Evolutionary conservation across 2,113 vertebrate genomes (phyloP).

Genomic region (Oxyruncus cristatus): DNA sequence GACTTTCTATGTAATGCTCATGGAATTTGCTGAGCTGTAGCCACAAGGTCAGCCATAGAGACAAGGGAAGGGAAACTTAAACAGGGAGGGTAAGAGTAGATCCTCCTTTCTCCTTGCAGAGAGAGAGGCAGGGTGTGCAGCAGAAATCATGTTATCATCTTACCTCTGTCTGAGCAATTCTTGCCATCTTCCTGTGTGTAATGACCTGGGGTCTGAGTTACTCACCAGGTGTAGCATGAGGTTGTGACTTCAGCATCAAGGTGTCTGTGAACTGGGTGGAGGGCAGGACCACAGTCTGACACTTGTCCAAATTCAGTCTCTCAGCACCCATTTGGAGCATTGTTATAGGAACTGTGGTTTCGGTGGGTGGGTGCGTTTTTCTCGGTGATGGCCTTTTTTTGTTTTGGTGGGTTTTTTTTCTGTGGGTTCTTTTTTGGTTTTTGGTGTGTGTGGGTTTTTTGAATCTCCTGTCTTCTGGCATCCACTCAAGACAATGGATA

Average conservation of each 20-base stretch:
- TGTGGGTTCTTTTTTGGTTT: not conserved
- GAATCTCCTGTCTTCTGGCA: not conserved
- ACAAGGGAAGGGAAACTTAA: not conserved
- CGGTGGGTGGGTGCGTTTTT: not conserved
- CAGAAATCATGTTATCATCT: not conserved
- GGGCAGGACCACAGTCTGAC: not conserved
- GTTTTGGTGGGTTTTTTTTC: not conserved
- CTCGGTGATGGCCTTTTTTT: not conserved
- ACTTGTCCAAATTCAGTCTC: not conserved
- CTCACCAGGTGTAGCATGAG: not conserved
- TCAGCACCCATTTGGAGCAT: not conserved
- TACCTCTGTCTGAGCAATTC: fast-evolving
- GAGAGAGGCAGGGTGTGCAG: not conserved
- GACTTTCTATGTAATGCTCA: not conserved
- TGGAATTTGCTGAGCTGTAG: not conserved
- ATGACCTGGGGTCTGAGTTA: not conserved
- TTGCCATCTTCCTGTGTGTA: not conserved
- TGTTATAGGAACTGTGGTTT: not conserved
- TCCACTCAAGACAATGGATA: not conserved
- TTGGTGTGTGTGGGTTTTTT: not conserved
- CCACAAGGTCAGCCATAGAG: not conserved
- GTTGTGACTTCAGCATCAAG: fast-evolving
- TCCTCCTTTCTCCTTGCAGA: not conserved
- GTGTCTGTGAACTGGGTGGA: not conserved
- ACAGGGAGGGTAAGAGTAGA: not conserved